Conservation (phyloP, 2,888 invertebrate genomes). For the Pseudanteris insignis region DNA sequence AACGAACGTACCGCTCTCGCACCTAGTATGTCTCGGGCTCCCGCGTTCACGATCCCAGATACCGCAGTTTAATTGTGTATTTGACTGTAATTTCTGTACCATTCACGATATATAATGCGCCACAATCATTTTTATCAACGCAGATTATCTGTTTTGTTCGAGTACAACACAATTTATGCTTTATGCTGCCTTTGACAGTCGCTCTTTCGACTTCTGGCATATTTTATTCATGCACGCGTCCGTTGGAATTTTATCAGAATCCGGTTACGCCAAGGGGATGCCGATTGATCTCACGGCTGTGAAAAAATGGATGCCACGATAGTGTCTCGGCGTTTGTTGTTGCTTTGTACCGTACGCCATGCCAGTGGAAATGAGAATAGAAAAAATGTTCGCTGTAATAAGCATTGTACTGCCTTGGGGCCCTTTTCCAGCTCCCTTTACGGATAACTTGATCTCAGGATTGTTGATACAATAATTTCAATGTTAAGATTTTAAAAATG, state of each 20-base stretch:
- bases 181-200: conserved; percentile 13
- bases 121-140: conserved; percentile 33
- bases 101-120: conserved; percentile 31
- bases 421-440: no score
- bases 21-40: conserved; percentile 36
- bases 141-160: conserved; percentile 20
- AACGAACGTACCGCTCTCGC: conserved; percentile 54
- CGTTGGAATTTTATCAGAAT: conserved; percentile 11
- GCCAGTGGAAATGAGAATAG: no score
- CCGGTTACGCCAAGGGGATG: conserved; percentile 9
- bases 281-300: neutral
- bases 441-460: no score
- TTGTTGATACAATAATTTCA: no score
- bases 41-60: conserved; percentile 42
- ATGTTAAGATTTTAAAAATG: no score
- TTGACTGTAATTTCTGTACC: conserved; percentile 41
- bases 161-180: conserved; percentile 24
- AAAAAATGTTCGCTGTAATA: no score
- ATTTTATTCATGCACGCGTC: conserved; percentile 10
- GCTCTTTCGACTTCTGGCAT: neutral
- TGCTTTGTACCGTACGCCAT: no score
- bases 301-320: conserved; percentile 2
- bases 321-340: no score
- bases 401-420: no score
- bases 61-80: conserved; percentile 35